phyloP scores from a whole-genome alignment of 2,113 vertebrate genomes.

The Brienomyrus longianalis region DNA sequence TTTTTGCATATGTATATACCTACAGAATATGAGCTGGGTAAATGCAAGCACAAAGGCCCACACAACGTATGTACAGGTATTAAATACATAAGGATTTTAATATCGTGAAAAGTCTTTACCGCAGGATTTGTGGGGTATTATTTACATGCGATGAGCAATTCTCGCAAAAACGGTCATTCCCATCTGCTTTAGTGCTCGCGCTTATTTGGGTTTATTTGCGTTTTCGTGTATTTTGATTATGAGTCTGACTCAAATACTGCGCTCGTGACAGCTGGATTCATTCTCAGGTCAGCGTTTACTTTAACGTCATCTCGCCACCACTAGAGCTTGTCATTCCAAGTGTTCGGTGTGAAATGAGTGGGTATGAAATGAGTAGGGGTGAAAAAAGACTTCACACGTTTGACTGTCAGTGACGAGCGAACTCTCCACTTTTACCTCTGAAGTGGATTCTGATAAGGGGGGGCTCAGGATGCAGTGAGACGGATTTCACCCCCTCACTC shows the following conservation, averaged over 20 bases:
- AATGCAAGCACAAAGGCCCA: background rate
- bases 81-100: background rate
- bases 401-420: background rate
- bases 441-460: background rate
- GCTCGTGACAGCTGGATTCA: background rate
- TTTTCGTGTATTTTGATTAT: too few relatives aligned
- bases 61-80: background rate
- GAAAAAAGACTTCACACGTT: background rate
- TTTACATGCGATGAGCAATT: background rate
- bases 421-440: background rate
- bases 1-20: background rate
- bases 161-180: background rate
- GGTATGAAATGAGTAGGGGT: background rate
- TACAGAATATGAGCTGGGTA: background rate
- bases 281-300: background rate
- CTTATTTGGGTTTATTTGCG: background rate
- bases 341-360: background rate
- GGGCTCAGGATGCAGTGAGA: background rate
- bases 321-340: background rate
- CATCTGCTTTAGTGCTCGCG: background rate
- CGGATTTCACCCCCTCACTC: background rate
- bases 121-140: background rate
- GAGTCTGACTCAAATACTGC: too few relatives aligned
- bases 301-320: background rate
- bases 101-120: background rate